phyloP scores from a whole-genome alignment of 2,797 vertebrate species.

The Protonibea diacanthus region DNA sequence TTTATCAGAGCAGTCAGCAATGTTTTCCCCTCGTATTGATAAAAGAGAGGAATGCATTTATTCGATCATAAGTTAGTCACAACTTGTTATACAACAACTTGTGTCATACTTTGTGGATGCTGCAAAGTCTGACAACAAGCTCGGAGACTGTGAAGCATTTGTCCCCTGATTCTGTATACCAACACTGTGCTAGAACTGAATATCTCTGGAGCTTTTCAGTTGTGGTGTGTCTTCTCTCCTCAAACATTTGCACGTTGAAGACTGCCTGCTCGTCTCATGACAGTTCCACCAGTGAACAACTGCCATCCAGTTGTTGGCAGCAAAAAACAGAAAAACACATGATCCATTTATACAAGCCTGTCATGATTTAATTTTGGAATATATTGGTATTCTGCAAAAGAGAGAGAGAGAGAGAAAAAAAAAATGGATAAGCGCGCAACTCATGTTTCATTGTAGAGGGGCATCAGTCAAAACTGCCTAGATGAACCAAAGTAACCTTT shows the following conservation, averaged over 20 bases:
- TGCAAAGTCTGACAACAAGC: constrained; percentile 46
- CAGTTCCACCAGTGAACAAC: constrained; percentile 46
- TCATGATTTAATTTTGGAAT: constrained; percentile 28
- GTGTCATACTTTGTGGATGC: constrained; percentile 19
- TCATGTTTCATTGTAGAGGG: background rate
- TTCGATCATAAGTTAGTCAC: constrained; percentile 37
- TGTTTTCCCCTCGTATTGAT: background rate
- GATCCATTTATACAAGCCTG: constrained; percentile 30
- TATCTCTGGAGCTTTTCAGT: constrained; percentile 27
- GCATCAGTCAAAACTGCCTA: constrained; percentile 18
- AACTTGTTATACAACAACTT: constrained; percentile 16
- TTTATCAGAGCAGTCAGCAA: background rate
- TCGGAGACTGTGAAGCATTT: constrained; percentile 6
- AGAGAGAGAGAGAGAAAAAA: background rate
- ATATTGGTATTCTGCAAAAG: constrained; percentile 17
- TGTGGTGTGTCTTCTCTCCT: constrained; percentile 13
- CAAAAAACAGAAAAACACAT: constrained; percentile 23
- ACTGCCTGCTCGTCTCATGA: constrained; percentile 41
- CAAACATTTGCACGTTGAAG: constrained; percentile 35
- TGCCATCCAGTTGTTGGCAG: constrained; percentile 23
- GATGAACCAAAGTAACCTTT: constrained; percentile 38
- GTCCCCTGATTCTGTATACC: constrained; percentile 30
- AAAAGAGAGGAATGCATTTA: constrained; percentile 3
- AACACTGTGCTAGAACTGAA: constrained; percentile 46
- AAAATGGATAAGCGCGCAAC: constrained; percentile 2